Evolutionary conservation across 2,888 invertebrate genomes (phyloP).

Genomic region (Arctia plantaginis): DNA sequence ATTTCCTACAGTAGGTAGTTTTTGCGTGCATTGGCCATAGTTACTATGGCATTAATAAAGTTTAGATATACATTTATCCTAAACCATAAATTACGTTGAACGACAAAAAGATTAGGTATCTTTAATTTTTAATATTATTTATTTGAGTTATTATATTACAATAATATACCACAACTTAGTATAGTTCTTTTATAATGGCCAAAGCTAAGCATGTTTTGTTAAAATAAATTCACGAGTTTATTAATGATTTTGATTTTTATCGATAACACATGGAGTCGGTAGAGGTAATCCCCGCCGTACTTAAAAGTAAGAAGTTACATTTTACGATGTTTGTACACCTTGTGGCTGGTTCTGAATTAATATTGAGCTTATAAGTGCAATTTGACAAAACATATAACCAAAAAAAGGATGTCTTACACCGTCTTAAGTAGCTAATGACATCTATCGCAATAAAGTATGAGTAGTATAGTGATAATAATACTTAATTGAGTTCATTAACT

Average conservation of each 20-base stretch:
- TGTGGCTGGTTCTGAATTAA: conserved; percentile 55
- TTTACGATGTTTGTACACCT: conserved; percentile 78
- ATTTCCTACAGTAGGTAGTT: not conserved
- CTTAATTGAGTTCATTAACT: no score
- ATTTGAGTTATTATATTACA: not conserved
- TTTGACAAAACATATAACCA: conserved; percentile 24
- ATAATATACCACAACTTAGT: not conserved
- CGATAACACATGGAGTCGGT: conserved; percentile 68
- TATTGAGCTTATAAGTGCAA: conserved; percentile 46
- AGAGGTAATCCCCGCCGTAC: conserved; percentile 58
- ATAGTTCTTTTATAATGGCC: not conserved
- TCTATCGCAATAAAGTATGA: not conserved
- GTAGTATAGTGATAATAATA: no score
- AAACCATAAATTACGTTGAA: not conserved
- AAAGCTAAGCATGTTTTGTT: conserved; percentile 32
- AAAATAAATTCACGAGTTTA: conserved; percentile 43
- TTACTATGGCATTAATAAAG: no score
- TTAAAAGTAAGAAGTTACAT: conserved; percentile 48
- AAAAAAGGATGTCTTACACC: not conserved
- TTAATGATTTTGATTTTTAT: conserved; percentile 65
- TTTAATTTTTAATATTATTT: not conserved
- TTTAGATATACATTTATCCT: no score
- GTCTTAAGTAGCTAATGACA: not conserved
- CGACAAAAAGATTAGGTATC: not conserved
- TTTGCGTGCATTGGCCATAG: not conserved